Conservation (phyloP, 2,113 vertebrate species). For the Clarias macrocephalus region DNA sequence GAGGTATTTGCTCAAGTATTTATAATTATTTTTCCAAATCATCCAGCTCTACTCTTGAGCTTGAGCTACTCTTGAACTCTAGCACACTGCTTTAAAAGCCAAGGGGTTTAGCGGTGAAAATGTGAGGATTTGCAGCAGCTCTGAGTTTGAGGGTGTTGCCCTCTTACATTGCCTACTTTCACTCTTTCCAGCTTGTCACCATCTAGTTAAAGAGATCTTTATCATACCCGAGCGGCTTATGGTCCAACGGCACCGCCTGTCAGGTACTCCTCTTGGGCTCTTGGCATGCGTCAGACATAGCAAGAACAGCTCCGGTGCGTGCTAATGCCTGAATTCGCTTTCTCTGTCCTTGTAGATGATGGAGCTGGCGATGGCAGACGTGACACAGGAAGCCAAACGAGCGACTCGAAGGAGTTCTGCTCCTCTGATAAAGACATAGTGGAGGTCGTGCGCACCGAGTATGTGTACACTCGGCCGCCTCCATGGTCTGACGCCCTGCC, state of each 20-base stretch:
- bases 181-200: slow-evolving; percentile 80
- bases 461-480: slow-evolving; percentile 89
- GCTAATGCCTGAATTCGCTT: slow-evolving; percentile 70
- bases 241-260: slow-evolving; percentile 73
- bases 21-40: not conserved
- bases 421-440: slow-evolving; percentile 95
- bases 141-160: slow-evolving; percentile 58
- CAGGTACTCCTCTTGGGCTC: slow-evolving; percentile 74
- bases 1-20: not conserved
- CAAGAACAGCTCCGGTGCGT: slow-evolving; percentile 62
- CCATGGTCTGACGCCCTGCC: slow-evolving; percentile 89
- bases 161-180: slow-evolving; percentile 77
- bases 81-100: not conserved
- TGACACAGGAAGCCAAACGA: slow-evolving; percentile 72
- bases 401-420: slow-evolving; percentile 95
- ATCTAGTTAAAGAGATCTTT: slow-evolving; percentile 85
- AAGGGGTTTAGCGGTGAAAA: slow-evolving; percentile 10
- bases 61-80: no score
- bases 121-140: slow-evolving; percentile 51
- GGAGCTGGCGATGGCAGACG: slow-evolving; percentile 79
- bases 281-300: slow-evolving; percentile 67
- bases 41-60: not conserved
- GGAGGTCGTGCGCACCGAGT: slow-evolving; percentile 98
- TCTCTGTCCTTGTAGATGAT: slow-evolving; percentile 80
- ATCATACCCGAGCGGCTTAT: slow-evolving; percentile 82